phyloP scores from a whole-genome alignment of 2,797 vertebrate genomes.

The Eupleurogrammus muticus region DNA sequence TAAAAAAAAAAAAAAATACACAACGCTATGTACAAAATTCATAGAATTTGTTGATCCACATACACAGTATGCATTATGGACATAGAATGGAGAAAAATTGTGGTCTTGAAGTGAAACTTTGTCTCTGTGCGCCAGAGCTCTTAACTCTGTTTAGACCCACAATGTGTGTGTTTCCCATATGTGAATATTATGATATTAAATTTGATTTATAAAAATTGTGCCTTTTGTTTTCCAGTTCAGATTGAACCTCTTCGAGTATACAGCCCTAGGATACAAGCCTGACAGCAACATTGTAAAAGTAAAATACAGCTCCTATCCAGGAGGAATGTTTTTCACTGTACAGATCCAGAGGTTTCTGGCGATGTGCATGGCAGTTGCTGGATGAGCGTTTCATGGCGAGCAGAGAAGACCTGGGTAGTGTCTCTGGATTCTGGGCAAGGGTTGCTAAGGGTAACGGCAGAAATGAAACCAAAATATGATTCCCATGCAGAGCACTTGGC shows the following conservation, averaged over 20 bases:
- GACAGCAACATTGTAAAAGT: constrained; percentile 33
- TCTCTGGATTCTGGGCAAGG: constrained; percentile 33
- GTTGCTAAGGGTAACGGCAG: constrained; percentile 47
- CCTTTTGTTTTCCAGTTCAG: constrained; percentile 53
- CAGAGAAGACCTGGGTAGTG: constrained; percentile 38
- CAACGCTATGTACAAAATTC: too few species aligned
- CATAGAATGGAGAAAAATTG: too few species aligned
- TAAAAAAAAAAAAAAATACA: too few species aligned
- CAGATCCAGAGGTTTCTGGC: constrained; percentile 47
- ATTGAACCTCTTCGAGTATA: constrained; percentile 33
- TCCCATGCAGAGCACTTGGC: constrained; percentile 53
- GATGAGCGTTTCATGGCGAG: constrained; percentile 58
- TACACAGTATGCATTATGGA: too few species aligned
- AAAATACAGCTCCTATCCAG: constrained; percentile 26
- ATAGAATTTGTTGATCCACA: too few species aligned
- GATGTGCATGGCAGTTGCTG: constrained; percentile 17
- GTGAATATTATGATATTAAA: constrained; percentile 37
- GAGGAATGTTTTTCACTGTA: constrained; percentile 10
- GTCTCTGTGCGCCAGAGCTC: constrained; percentile 29
- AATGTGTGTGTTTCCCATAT: constrained; percentile 43
- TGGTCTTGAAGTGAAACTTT: constrained; percentile 26
- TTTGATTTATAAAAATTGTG: constrained; percentile 48
- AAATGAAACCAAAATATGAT: constrained; percentile 61
- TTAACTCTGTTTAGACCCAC: constrained; percentile 36
- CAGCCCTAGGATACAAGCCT: constrained; percentile 33